phyloP scores from a whole-genome alignment of 2,797 vertebrate genomes.

The Pristis pectinata region DNA sequence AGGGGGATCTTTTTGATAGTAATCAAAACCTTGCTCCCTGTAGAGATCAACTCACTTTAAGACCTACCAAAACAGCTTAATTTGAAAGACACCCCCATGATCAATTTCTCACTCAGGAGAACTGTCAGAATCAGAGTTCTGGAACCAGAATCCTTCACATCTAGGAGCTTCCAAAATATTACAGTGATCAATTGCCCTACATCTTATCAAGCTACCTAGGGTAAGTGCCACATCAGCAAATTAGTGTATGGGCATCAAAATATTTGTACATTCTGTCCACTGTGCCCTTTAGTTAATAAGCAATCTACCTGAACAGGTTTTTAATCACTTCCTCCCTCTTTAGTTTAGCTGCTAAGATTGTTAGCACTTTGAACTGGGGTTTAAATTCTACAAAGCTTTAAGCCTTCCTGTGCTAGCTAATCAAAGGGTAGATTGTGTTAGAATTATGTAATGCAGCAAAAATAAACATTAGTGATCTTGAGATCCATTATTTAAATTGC shows the following conservation, averaged over 20 bases:
- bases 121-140: not conserved
- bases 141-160: no score
- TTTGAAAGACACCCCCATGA: not conserved
- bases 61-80: not conserved
- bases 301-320: not conserved
- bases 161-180: not conserved
- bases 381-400: not conserved
- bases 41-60: not conserved
- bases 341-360: not conserved
- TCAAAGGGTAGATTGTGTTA: not conserved
- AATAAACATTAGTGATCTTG: no score
- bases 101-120: no score
- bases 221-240: not conserved
- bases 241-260: not conserved
- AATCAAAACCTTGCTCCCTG: not conserved
- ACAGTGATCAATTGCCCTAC: not conserved
- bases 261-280: no score
- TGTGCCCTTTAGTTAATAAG: no score
- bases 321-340: no score
- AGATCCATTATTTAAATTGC: not conserved
- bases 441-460: no score
- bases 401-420: not conserved
- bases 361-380: not conserved
- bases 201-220: not conserved
- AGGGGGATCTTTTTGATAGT: not conserved